A percentile compares a stretch with the other conserved stretches of the same genome.
These are phyloP conservation scores for Pteronura brasiliensis DNA, from an alignment of 2,113 vertebrate genomes.

Conservation along the genomic window DNA sequence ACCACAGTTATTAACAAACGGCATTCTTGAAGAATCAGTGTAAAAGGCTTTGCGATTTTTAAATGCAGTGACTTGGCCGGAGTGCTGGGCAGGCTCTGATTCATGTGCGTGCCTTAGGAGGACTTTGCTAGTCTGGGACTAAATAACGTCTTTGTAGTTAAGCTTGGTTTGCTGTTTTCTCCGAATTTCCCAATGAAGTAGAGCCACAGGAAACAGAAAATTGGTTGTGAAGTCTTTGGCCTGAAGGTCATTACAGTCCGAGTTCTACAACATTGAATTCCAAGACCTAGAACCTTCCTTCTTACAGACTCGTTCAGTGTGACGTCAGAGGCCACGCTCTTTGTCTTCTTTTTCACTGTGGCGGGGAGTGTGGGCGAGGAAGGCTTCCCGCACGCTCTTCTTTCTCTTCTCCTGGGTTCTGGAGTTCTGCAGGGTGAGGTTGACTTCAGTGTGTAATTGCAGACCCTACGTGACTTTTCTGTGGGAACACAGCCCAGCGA, in stretches of 20 bases:
- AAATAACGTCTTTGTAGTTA: neutral
- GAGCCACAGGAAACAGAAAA: neutral
- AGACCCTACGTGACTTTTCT: neutral
- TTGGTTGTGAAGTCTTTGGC: neutral
- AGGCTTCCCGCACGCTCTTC: neutral
- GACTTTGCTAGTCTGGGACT: neutral
- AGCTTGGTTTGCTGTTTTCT: neutral
- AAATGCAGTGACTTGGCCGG: too few species aligned
- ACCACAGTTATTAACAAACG: too few species aligned
- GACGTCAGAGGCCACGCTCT: neutral
- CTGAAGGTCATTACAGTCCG: neutral
- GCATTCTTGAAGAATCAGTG: too few species aligned
- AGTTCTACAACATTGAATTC: neutral
- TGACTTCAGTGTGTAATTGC: neutral
- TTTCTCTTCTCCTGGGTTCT: neutral
- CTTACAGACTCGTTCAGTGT: neutral
- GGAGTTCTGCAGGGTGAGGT: neutral
- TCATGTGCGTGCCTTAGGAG: too few species aligned
- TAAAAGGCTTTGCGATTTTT: neutral
- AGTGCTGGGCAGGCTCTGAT: neutral
- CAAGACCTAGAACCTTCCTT: neutral
- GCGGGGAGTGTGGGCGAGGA: neutral
- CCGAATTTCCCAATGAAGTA: neutral
- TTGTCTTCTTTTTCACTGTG: neutral
- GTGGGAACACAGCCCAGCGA: neutral